Conservation (phyloP, 2,113 vertebrate species). For the Euleptes europaea region DNA sequence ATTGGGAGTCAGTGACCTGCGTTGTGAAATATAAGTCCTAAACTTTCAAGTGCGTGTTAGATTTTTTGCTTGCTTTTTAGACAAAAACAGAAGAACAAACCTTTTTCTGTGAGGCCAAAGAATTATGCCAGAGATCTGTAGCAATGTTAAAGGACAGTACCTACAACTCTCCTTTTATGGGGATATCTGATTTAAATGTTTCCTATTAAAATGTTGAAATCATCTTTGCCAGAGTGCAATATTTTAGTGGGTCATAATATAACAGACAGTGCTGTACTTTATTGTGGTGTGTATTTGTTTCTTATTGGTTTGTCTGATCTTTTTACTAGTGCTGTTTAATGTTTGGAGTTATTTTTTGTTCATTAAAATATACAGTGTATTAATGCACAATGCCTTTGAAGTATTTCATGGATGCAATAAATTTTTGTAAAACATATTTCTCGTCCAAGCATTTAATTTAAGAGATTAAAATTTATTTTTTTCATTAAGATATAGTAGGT, state of each 20-base stretch:
- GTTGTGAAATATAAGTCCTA: not conserved
- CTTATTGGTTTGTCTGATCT: conserved; percentile 68
- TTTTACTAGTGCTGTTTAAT: conserved; percentile 73
- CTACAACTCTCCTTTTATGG: conserved; percentile 64
- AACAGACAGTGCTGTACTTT: conserved; percentile 73
- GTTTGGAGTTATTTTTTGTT: conserved; percentile 73
- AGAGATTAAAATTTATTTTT: conserved; percentile 54
- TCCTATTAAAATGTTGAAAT: conserved; percentile 62
- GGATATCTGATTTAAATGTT: conserved; percentile 59
- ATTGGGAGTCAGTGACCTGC: not conserved
- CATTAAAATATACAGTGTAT: conserved; percentile 75
- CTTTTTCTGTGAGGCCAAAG: conserved; percentile 69
- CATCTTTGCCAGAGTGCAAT: conserved; percentile 64
- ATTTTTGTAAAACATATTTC: conserved; percentile 79
- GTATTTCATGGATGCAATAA: conserved; percentile 78
- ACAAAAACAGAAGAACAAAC: conserved; percentile 38
- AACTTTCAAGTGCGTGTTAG: not conserved
- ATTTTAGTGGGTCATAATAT: conserved; percentile 64
- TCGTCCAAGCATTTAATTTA: conserved; percentile 81
- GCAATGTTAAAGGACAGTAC: conserved; percentile 54
- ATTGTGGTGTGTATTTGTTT: conserved; percentile 73
- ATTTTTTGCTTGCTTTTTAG: conserved; percentile 56
- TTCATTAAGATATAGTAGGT: conserved; percentile 37
- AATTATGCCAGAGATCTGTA: conserved; percentile 43
- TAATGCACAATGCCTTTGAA: conserved; percentile 74